These are phyloP conservation scores for Xylocopa sonorina DNA, from an alignment of 1,140 invertebrate genomes.

Conservation along the genomic window DNA sequence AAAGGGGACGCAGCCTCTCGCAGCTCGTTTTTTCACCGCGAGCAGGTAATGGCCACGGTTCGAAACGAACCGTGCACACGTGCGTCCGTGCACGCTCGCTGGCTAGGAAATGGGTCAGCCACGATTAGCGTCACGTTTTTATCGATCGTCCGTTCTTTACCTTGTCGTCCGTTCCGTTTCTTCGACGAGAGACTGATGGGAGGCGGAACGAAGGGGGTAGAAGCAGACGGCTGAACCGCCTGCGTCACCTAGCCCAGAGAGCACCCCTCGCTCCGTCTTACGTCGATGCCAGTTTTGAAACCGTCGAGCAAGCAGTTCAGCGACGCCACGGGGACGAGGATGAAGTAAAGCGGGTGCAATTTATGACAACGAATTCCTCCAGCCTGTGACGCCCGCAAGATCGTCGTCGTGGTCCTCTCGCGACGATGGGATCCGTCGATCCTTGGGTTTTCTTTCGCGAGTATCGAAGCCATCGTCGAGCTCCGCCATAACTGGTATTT, in stretches of 20 bases:
- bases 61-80: neutral
- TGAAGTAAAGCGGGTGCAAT: constrained; percentile 36
- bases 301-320: constrained; percentile 52
- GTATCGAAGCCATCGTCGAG: too few relatives aligned
- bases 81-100: neutral
- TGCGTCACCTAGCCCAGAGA: too few relatives aligned
- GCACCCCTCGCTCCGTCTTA: constrained; percentile 52
- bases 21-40: neutral
- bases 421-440: too few relatives aligned
- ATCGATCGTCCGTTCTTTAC: constrained; percentile 9
- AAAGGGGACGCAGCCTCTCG: neutral
- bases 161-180: neutral
- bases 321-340: constrained; percentile 46
- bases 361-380: constrained; percentile 69
- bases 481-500: too few relatives aligned
- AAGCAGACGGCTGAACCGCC: constrained; percentile 40
- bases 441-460: too few relatives aligned
- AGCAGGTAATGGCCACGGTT: neutral
- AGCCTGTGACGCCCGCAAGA: too few relatives aligned
- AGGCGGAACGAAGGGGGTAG: constrained; percentile 32
- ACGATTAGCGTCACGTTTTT: constrained; percentile 15
- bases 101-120: neutral
- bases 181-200: constrained; percentile 4
- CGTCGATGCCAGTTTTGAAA: constrained; percentile 61
- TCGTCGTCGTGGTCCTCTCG: too few relatives aligned